Percentiles rank a stretch among this genome's conserved stretches.
phyloP scores from a whole-genome alignment of 2,797 vertebrate species.

The Eulemur coronatus region DNA sequence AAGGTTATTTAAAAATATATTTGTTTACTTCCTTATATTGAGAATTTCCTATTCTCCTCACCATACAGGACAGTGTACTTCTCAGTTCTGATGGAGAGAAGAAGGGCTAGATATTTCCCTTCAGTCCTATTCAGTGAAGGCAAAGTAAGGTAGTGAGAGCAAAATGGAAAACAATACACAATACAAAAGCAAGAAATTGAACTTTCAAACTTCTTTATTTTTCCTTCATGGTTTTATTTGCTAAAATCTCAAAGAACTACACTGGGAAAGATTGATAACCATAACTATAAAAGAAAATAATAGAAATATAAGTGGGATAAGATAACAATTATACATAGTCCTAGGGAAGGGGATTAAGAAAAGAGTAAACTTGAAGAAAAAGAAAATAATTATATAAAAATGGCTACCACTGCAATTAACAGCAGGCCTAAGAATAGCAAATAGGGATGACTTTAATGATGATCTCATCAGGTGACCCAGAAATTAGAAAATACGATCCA shows the following conservation, averaged over 20 bases:
- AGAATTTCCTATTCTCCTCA: background rate
- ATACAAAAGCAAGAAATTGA: background rate
- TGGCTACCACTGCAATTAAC: background rate
- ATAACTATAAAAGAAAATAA: conserved; percentile 22
- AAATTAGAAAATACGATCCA: background rate
- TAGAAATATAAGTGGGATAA: background rate
- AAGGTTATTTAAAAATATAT: background rate
- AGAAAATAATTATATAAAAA: background rate
- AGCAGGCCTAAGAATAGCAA: background rate
- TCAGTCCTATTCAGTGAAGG: background rate
- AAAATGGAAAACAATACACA: background rate
- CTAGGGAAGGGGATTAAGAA: background rate
- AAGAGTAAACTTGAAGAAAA: background rate
- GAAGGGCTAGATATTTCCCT: background rate
- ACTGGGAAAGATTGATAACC: background rate
- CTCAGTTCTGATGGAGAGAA: background rate
- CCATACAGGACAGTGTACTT: background rate
- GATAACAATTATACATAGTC: background rate
- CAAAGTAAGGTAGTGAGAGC: background rate
- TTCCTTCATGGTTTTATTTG: conserved; percentile 10
- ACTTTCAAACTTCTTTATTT: conserved; percentile 6
- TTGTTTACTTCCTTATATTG: background rate
- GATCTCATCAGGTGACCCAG: background rate
- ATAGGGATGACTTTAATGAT: background rate
- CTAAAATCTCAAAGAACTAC: background rate